phyloP scores from a whole-genome alignment of 2,797 vertebrate species.

The Halcyon badia region DNA sequence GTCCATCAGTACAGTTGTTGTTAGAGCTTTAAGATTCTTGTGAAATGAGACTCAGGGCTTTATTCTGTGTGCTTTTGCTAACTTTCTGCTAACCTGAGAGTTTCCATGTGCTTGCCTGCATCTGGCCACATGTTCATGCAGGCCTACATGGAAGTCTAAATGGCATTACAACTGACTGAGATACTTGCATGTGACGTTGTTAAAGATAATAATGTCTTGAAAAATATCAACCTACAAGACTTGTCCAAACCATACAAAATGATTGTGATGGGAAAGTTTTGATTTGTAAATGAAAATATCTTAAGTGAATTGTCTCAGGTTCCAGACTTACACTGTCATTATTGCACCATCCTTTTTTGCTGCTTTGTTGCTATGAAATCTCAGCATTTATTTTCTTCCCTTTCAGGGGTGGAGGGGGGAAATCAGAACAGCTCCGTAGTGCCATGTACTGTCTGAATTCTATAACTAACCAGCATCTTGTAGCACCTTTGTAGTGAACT shows the following conservation, averaged over 20 bases:
- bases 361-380: not conserved
- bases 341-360: not conserved
- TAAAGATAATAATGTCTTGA: not conserved
- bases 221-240: not conserved
- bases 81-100: not conserved
- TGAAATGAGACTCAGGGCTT: not conserved
- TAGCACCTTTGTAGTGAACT: not conserved
- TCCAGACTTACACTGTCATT: not conserved
- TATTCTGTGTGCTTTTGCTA: not conserved
- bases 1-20: not conserved
- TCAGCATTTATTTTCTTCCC: not conserved
- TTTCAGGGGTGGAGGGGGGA: not conserved
- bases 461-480: not conserved
- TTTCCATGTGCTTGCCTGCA: not conserved
- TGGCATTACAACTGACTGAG: not conserved
- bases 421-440: not conserved
- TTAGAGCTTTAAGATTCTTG: not conserved
- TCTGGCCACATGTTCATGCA: not conserved
- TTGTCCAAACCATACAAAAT: not conserved
- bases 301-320: not conserved
- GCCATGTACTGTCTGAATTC: not conserved
- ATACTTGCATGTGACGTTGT: not conserved
- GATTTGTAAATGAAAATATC: not conserved
- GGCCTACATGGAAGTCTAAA: not conserved
- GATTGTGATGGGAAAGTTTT: not conserved